Base-by-base conservation (phyloP, 2,888 invertebrate genomes). In the Amiota mariae region DNA sequence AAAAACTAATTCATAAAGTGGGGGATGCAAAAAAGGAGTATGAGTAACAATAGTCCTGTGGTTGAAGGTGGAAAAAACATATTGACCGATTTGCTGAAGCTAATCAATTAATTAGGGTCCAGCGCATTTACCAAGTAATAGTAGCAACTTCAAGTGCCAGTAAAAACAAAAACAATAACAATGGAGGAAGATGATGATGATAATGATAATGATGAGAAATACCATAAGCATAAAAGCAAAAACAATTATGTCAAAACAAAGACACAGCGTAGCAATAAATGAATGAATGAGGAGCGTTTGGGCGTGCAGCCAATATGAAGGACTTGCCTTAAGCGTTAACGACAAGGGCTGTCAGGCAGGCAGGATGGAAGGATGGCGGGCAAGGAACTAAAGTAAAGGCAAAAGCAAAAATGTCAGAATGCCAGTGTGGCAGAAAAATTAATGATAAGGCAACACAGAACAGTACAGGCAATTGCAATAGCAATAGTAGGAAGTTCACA, bases 81-180 rank as follows among this genome's bases (percentile, higher is more conserved):
- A 88, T 87, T 88, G 87, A 88, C 87, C 87, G 87, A 88, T 88
- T 88, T 88, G 86, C 87, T 85, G 87, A 88, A 88, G 87, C 87
- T 88, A 88, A 88, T 88, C 87, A 88, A 88, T 88, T 88, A 88
- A 88, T 88, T 88, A 88, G 85, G 82, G 78, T 75, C 77, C 79
- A 67, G 71, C 71, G 71, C 48, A 68, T 13, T 66, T 15, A n/a
- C 47, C 59, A 59, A 63, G 66, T 51, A 54, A 8, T 68, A 54
- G 24, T 54, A 36, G 3, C 24, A 24, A 68, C 18, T 68, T 54
- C 24, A 54, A 68, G 51, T 49, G 67, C 54, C 54, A 70, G 54
- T n/a, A 36, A 64, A 68, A 47, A 12, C 24, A 72, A 48, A 47
- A 47, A 66, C 72, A 76, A 74, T 73, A 73, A 56, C 72, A 11